Conservation (phyloP, 2,797 vertebrate genomes). For the Helicolenus hilgendorfi region DNA sequence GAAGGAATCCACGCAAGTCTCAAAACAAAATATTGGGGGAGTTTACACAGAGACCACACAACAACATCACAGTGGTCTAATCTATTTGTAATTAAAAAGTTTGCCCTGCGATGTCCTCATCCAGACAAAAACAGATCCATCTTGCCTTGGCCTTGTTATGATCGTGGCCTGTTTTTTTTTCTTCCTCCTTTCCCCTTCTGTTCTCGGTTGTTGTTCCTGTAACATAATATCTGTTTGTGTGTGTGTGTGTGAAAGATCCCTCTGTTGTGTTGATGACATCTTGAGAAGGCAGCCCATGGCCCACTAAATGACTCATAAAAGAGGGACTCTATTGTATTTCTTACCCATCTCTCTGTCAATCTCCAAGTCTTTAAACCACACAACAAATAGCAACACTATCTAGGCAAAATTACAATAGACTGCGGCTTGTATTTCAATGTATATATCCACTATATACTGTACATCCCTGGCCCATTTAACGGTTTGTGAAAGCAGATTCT, state of each 20-base stretch:
- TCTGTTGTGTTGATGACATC: conserved; percentile 74
- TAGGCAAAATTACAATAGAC: conserved; percentile 38
- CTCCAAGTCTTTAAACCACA: conserved; percentile 24
- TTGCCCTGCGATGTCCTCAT: conserved; percentile 76
- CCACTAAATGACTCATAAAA: conserved; percentile 68
- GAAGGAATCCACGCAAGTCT: conserved; percentile 81
- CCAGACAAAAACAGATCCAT: conserved; percentile 85
- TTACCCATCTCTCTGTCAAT: conserved; percentile 33
- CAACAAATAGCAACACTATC: conserved; percentile 42
- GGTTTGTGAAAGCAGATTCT: conserved; percentile 44
- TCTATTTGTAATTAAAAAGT: conserved; percentile 89
- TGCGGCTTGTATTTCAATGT: conserved; percentile 32
- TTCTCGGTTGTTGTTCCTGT: conserved; percentile 81
- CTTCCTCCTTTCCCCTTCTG: conserved; percentile 49
- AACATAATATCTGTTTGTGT: conserved; percentile 78
- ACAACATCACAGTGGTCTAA: conserved; percentile 86
- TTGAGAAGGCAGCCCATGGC: conserved; percentile 64
- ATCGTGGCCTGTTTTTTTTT: conserved; percentile 71
- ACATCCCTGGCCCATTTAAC: conserved; percentile 39
- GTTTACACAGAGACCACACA: conserved; percentile 91
- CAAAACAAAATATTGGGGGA: conserved; percentile 84
- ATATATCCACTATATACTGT: conserved; percentile 4
- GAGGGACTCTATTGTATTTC: conserved; percentile 49
- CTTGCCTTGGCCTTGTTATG: conserved; percentile 74
- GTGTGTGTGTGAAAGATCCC: conserved; percentile 57